Evolutionary conservation across 2,113 vertebrate genomes (phyloP).

Genomic region (Gavia stellata): DNA sequence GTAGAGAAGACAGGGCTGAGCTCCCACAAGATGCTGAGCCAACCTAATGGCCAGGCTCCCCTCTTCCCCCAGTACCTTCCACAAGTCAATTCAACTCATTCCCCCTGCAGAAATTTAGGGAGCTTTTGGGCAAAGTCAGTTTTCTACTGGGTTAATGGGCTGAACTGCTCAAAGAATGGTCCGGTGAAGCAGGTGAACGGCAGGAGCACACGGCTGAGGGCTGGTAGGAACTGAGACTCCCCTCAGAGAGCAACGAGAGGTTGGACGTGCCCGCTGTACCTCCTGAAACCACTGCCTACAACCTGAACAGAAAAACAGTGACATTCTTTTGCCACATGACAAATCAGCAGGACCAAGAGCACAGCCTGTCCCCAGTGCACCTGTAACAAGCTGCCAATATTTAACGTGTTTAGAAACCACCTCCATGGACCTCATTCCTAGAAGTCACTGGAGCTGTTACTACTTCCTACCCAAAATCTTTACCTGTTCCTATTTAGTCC

Average conservation of each 20-base stretch:
- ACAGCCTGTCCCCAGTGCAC: neutral
- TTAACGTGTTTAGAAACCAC: neutral
- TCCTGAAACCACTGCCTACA: neutral
- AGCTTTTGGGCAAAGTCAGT: neutral
- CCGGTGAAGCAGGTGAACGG: rapidly evolving
- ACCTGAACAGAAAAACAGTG: neutral
- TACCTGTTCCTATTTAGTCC: neutral
- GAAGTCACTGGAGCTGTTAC: neutral
- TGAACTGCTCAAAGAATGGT: neutral
- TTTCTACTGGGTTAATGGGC: neutral
- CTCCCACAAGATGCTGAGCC: neutral
- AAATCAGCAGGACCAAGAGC: neutral
- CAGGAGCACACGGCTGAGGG: neutral
- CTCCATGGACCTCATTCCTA: neutral
- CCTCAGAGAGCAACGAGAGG: neutral
- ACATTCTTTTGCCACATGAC: neutral
- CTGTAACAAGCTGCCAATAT: neutral
- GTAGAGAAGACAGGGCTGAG: neutral
- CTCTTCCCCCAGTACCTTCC: neutral
- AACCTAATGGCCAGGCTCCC: neutral
- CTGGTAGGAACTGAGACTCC: neutral
- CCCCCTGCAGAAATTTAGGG: neutral
- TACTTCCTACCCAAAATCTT: neutral
- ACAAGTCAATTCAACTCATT: neutral
- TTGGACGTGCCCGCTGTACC: neutral